Percentiles rank a stretch among this genome's conserved stretches.
These are phyloP conservation scores for Adelosebastes latens DNA, from an alignment of 2,797 vertebrate species.

Conservation along the genomic window DNA sequence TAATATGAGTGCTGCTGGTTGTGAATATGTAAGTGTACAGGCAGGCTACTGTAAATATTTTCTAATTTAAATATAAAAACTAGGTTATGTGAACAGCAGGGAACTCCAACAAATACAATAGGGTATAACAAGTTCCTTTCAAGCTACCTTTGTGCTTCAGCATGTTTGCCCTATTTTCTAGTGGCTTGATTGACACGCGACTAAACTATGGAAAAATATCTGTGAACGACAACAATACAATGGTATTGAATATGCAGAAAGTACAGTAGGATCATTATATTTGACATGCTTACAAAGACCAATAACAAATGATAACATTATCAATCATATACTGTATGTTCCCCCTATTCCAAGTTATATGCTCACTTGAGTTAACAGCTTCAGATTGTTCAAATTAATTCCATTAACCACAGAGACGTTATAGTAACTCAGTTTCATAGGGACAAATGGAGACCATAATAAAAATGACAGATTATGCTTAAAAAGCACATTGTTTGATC, in stretches of 20 bases:
- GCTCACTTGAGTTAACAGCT: background rate
- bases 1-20: background rate
- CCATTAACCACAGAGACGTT: background rate
- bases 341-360: background rate
- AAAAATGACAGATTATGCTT: background rate
- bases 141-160: background rate
- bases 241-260: background rate
- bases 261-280: background rate
- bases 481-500: background rate
- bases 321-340: background rate
- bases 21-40: background rate
- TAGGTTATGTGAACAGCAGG: conserved; percentile 52
- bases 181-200: conserved; percentile 13
- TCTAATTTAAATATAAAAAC: conserved; percentile 33
- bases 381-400: background rate
- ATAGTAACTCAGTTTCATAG: background rate
- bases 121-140: background rate
- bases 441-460: background rate
- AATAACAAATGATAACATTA: background rate
- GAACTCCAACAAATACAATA: conserved; percentile 4
- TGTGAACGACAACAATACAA: background rate
- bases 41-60: conserved; percentile 7
- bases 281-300: background rate
- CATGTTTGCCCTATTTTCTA: conserved; percentile 8
- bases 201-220: background rate